phyloP scores from a whole-genome alignment of 2,797 vertebrate genomes.

The Pseudomugil gertrudae region DNA sequence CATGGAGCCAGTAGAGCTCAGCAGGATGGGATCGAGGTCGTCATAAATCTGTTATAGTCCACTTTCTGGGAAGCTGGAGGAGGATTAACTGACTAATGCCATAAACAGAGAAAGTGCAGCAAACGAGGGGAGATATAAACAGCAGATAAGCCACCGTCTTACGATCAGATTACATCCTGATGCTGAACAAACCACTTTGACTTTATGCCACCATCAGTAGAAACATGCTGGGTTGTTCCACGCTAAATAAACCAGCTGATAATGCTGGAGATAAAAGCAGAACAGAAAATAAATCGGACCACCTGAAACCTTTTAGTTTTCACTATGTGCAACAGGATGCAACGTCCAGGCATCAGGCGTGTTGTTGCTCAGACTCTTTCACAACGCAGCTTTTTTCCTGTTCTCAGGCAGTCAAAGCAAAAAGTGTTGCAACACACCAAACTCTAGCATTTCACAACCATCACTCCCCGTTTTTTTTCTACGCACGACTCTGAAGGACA shows the following conservation, averaged over 20 bases:
- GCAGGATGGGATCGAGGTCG: too few species aligned
- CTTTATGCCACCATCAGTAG: neutral
- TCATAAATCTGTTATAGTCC: too few species aligned
- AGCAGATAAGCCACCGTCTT: too few species aligned
- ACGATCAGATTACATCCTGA: too few species aligned
- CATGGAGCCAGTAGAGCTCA: too few species aligned
- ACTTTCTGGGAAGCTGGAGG: too few species aligned
- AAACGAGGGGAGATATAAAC: too few species aligned
- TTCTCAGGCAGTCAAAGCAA: neutral
- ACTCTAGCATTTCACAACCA: neutral
- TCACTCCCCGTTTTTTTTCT: neutral
- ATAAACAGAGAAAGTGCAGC: too few species aligned
- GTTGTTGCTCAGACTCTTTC: conserved; percentile 21
- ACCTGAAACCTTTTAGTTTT: neutral
- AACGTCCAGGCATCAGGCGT: conserved; percentile 12
- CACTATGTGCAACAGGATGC: too few species aligned
- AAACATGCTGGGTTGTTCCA: neutral
- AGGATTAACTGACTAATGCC: too few species aligned
- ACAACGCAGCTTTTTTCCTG: conserved; percentile 20
- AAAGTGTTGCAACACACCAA: conserved; percentile 34
- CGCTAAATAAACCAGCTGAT: neutral
- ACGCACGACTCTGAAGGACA: neutral
- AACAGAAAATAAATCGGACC: neutral
- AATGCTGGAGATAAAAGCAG: neutral
- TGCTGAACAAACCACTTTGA: too few species aligned